phyloP scores from a whole-genome alignment of 1,140 invertebrate species.

The Nasonia giraulti region DNA sequence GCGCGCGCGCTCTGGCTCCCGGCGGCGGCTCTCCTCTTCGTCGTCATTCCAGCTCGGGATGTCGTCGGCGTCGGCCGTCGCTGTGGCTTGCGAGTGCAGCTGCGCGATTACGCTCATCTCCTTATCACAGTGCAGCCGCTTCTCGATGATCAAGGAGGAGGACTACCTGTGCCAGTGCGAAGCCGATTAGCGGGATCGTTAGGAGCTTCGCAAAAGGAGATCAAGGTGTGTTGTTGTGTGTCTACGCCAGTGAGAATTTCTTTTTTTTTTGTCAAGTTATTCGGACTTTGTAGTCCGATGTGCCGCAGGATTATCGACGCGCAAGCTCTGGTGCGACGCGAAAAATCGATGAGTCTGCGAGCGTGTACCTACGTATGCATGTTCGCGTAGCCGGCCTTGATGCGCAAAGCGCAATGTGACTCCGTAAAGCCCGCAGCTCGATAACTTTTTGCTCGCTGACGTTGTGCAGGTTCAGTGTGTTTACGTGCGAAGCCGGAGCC shows the following conservation, averaged over 20 bases:
- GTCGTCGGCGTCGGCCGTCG: slow-evolving; percentile 41
- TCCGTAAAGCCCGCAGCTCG: slow-evolving; percentile 2
- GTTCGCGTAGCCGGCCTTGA: slow-evolving; percentile 48
- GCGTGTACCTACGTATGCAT: not conserved
- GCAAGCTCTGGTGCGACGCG: not conserved
- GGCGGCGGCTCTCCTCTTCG: not conserved
- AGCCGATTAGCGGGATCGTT: no score
- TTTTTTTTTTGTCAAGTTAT: no score
- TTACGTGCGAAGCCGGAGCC: no score
- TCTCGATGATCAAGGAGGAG: not conserved
- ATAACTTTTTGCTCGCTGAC: not conserved
- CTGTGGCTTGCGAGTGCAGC: not conserved
- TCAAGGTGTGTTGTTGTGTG: not conserved
- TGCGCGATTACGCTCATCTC: not conserved
- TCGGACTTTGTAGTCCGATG: not conserved
- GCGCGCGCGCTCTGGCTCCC: not conserved
- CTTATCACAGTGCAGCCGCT: not conserved
- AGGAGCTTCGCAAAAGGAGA: no score
- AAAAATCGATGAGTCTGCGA: slow-evolving; percentile 37
- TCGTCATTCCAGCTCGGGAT: slow-evolving; percentile 54
- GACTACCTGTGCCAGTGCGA: not conserved
- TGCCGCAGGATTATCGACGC: not conserved
- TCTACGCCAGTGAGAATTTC: not conserved
- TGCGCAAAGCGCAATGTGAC: slow-evolving; percentile 30
- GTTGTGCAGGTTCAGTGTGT: no score